Percentiles rank a stretch among this genome's conserved stretches.
These are phyloP conservation scores for Rhinopomastus cyanomelas DNA, from an alignment of 2,113 vertebrate genomes.

Conservation along the genomic window DNA sequence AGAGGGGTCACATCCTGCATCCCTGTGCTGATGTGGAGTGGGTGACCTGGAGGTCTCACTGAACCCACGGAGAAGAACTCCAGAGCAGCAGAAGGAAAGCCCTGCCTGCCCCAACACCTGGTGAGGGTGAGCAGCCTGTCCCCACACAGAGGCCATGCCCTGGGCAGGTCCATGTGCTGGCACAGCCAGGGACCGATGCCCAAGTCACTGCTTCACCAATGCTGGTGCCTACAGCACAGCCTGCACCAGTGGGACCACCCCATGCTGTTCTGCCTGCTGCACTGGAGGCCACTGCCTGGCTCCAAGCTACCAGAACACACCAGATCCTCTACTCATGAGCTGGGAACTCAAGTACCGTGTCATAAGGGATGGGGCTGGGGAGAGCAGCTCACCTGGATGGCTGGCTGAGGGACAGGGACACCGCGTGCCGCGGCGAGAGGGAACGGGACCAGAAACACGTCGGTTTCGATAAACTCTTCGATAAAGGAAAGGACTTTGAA, in stretches of 20 bases:
- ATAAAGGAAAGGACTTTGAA: constrained; percentile 37
- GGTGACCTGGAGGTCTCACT: not conserved
- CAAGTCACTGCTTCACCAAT: not conserved
- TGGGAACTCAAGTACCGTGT: fast-evolving
- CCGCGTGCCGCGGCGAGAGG: not conserved
- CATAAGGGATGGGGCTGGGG: fast-evolving
- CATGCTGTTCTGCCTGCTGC: not conserved
- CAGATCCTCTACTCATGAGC: fast-evolving
- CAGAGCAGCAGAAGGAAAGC: not conserved
- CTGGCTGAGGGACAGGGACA: not conserved
- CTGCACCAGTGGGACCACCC: not conserved
- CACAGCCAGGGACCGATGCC: fast-evolving
- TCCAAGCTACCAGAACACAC: not conserved
- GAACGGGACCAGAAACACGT: not conserved
- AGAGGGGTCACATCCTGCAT: not conserved
- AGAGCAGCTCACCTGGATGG: not conserved
- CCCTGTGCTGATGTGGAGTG: not conserved
- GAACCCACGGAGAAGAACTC: not conserved
- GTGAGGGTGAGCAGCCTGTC: not conserved
- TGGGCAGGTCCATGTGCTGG: fast-evolving
- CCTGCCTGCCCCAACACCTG: not conserved
- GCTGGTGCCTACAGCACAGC: fast-evolving
- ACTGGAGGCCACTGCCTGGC: too few relatives aligned
- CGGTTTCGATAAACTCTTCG: not conserved
- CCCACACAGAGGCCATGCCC: not conserved